Percentiles rank a stretch among this genome's conserved stretches.
These are phyloP conservation scores for Leptobrachium ailaonicum DNA, from an alignment of 2,113 vertebrate species.

Conservation along the genomic window DNA sequence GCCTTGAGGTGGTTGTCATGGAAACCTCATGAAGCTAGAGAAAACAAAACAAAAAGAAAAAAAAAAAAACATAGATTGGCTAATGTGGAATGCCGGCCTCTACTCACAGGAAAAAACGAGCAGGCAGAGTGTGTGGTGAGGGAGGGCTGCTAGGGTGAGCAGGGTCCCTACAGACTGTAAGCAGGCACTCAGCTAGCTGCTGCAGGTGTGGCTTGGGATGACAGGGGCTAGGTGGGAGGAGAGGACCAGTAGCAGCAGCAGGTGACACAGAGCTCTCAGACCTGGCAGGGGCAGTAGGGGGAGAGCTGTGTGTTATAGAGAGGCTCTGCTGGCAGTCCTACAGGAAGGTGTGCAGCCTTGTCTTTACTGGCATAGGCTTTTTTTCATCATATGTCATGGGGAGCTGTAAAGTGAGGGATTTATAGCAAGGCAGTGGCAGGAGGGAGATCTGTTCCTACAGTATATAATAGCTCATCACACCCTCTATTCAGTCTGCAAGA, in stretches of 20 bases:
- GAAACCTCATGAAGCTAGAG: conserved; percentile 32
- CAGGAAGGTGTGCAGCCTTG: too few relatives aligned
- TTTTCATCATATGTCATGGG: background rate
- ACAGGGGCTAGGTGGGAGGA: background rate
- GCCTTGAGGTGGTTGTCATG: conserved; percentile 20
- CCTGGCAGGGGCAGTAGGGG: background rate
- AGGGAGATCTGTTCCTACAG: too few relatives aligned
- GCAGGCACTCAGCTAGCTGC: background rate
- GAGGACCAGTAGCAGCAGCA: conserved; percentile 14
- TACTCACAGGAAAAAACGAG: background rate
- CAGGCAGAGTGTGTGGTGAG: background rate
- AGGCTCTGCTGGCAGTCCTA: too few relatives aligned
- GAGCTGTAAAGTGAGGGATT: background rate
- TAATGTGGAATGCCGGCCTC: background rate
- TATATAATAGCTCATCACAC: too few relatives aligned
- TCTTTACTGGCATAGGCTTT: too few relatives aligned
- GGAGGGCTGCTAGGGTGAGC: background rate
- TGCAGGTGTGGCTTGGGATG: conserved; percentile 20
- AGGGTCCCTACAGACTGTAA: background rate
- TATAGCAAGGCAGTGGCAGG: background rate
- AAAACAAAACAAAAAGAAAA: background rate
- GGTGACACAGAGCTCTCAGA: conserved; percentile 17
- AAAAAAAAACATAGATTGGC: too few relatives aligned
- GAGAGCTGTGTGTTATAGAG: too few relatives aligned
- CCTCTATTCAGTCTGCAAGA: too few relatives aligned